Conservation (phyloP, 2,113 vertebrate species). For the Prochilodus magdalenae region DNA sequence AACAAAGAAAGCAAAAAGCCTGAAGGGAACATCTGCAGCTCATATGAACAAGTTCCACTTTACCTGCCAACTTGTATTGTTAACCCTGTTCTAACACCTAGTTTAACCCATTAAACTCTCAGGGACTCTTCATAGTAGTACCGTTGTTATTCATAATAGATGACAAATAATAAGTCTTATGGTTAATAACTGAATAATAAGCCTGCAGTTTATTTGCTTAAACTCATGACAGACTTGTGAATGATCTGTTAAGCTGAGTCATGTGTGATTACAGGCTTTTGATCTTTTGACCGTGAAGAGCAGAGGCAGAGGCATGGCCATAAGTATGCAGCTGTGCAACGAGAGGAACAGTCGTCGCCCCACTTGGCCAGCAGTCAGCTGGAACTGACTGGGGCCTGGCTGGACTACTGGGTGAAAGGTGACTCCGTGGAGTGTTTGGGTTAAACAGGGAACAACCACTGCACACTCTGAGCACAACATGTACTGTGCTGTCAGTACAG, state of each 20-base stretch:
- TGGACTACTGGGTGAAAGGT: conserved; percentile 19
- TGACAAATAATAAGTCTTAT: background rate
- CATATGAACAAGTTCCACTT: background rate
- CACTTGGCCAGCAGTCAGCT: background rate
- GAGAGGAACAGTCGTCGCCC: background rate
- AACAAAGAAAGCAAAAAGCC: no score
- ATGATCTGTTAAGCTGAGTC: background rate
- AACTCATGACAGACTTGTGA: background rate
- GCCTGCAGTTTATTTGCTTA: background rate
- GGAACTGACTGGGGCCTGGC: background rate
- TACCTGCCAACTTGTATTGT: background rate
- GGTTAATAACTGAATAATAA: background rate
- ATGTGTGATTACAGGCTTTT: background rate
- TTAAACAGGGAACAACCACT: background rate
- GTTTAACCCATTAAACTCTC: background rate
- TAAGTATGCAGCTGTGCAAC: background rate
- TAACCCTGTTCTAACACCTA: background rate
- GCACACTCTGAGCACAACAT: background rate
- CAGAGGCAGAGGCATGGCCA: background rate
- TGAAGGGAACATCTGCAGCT: no score
- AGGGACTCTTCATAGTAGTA: no score
- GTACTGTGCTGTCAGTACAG: background rate
- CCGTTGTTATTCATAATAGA: background rate
- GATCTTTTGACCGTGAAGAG: background rate
- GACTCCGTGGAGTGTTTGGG: background rate